phyloP scores from a whole-genome alignment of 1,140 invertebrate genomes.

The Aphidius ervi region DNA sequence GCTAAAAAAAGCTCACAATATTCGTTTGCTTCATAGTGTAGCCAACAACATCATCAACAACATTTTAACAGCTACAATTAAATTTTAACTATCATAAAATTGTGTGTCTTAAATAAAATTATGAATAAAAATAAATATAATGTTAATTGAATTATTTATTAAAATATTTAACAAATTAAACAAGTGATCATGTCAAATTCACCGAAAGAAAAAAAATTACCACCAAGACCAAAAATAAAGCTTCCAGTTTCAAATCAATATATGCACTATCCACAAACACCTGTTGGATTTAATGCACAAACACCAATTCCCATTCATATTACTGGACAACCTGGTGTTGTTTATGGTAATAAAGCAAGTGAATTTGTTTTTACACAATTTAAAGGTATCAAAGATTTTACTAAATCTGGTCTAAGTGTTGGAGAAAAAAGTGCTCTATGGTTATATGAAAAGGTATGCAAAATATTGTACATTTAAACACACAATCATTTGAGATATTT shows the following conservation, averaged over 20 bases:
- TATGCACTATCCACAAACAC: slow-evolving; percentile 41
- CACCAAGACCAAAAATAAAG: slow-evolving; percentile 54
- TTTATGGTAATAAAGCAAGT: slow-evolving; percentile 63
- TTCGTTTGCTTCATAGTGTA: too few relatives aligned
- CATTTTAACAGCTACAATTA: too few relatives aligned
- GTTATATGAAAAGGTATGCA: slow-evolving; percentile 65
- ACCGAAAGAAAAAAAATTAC: slow-evolving; percentile 38
- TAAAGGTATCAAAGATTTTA: slow-evolving; percentile 71
- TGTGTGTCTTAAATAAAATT: too few relatives aligned
- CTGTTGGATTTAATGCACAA: slow-evolving; percentile 46
- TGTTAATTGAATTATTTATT: too few relatives aligned
- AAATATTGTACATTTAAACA: not conserved
- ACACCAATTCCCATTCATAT: slow-evolving; percentile 53
- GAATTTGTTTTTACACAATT: slow-evolving; percentile 74
- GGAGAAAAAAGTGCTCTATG: slow-evolving; percentile 78
- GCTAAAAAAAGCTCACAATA: too few relatives aligned
- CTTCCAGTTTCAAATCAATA: slow-evolving; percentile 53
- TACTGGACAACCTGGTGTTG: slow-evolving; percentile 50
- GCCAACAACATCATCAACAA: too few relatives aligned
- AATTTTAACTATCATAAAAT: too few relatives aligned
- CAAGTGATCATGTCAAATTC: slow-evolving; percentile 39
- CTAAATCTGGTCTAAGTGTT: slow-evolving; percentile 73
- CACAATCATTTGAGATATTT: not conserved
- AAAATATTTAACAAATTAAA: not conserved
- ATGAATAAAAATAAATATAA: not conserved